Conservation (phyloP, 2,888 invertebrate species). For the Drosophila sordidapex region DNA sequence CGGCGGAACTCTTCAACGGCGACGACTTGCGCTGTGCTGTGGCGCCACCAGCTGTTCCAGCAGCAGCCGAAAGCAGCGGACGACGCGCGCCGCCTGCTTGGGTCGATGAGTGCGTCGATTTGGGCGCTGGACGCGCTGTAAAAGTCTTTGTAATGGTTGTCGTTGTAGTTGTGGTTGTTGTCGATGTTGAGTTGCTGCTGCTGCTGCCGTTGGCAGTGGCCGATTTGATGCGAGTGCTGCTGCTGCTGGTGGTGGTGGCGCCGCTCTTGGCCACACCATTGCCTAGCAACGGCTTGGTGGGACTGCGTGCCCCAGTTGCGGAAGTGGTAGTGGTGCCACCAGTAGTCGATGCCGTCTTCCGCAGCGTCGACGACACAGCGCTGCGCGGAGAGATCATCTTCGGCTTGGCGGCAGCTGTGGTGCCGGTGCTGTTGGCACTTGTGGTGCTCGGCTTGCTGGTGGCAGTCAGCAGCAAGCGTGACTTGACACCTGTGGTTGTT, state of each 20-base stretch:
- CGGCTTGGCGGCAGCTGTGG: slow-evolving; percentile 59
- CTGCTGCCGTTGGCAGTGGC: slow-evolving; percentile 40
- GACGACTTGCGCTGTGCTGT: slow-evolving; percentile 67
- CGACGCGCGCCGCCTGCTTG: slow-evolving; percentile 60
- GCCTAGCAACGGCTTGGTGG: slow-evolving; percentile 60
- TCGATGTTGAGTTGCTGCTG: slow-evolving; percentile 31
- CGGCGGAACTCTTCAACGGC: slow-evolving; percentile 60
- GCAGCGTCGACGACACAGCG: slow-evolving; percentile 78
- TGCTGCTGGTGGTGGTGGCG: slow-evolving; percentile 26
- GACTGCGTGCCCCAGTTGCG: slow-evolving; percentile 62
- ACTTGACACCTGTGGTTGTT: slow-evolving; percentile 46
- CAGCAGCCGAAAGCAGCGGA: slow-evolving; percentile 31
- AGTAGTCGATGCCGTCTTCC: slow-evolving; percentile 64
- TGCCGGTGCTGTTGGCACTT: slow-evolving; percentile 23
- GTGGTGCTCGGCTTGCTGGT: slow-evolving; percentile 54
- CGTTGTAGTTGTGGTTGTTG: slow-evolving; percentile 50
- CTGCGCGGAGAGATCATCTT: slow-evolving; percentile 80
- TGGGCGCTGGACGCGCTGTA: slow-evolving; percentile 82
- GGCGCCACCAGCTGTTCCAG: slow-evolving; percentile 5
- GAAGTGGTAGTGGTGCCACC: slow-evolving; percentile 34
- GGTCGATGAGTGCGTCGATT: slow-evolving; percentile 62
- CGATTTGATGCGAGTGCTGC: slow-evolving; percentile 51
- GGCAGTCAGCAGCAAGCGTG: slow-evolving; percentile 47
- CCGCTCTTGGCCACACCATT: slow-evolving; percentile 52
- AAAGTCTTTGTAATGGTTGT: slow-evolving; percentile 77